phyloP scores from a whole-genome alignment of 2,888 invertebrate species.

The Panopea generosa region DNA sequence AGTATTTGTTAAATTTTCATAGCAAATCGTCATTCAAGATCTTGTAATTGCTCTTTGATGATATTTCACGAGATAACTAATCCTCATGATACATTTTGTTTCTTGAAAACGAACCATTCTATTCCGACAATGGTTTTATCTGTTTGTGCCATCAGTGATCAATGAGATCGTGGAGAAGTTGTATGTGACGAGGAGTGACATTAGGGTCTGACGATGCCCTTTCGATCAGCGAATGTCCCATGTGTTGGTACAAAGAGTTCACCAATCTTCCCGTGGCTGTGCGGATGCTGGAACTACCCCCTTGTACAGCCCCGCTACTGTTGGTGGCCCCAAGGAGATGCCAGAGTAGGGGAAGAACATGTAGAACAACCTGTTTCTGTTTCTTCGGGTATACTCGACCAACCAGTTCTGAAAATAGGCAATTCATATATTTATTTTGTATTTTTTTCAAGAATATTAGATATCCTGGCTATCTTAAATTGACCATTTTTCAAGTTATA shows the following conservation, averaged over 20 bases:
- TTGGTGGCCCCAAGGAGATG: constrained; percentile 79
- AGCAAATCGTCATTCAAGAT: too few relatives aligned
- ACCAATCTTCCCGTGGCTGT: constrained; percentile 75
- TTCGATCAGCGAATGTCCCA: constrained; percentile 78
- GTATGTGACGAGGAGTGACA: constrained; percentile 76
- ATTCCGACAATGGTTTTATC: too few relatives aligned
- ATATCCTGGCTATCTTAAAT: too few relatives aligned
- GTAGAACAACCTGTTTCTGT: constrained; percentile 82
- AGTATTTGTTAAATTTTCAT: too few relatives aligned
- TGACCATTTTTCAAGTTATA: too few relatives aligned
- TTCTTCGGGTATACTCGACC: constrained; percentile 79
- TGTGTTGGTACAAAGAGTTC: constrained; percentile 72
- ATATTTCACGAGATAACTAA: too few relatives aligned
- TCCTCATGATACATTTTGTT: too few relatives aligned
- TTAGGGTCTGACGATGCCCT: constrained; percentile 74
- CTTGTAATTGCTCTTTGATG: too few relatives aligned
- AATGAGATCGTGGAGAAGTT: constrained; percentile 74
- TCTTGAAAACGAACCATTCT: too few relatives aligned
- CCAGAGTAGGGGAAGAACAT: constrained; percentile 84
- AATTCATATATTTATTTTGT: not conserved
- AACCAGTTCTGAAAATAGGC: constrained; percentile 80
- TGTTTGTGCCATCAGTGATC: constrained; percentile 44
- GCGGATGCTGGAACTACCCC: constrained; percentile 75
- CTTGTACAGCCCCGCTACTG: constrained; percentile 76
- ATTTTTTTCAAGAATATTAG: too few relatives aligned